Evolutionary conservation across 2,888 invertebrate species (phyloP).

Genomic region (Drosophila rubida): DNA sequence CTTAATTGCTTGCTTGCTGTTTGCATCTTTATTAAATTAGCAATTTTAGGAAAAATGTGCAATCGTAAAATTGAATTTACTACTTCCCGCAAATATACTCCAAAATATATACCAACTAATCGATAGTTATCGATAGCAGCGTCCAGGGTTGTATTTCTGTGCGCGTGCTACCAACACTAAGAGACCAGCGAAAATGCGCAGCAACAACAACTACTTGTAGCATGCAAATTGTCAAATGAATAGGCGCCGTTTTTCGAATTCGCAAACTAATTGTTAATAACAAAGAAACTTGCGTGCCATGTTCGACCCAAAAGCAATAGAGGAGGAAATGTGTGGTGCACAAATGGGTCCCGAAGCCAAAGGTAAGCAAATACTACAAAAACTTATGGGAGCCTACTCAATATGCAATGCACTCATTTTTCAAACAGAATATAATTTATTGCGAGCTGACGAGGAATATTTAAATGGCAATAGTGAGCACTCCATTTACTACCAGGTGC

Average conservation of each 20-base stretch:
- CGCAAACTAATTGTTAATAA: not conserved
- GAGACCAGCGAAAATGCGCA: not conserved
- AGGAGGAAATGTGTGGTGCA: conserved; percentile 16
- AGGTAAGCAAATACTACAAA: conserved; percentile 56
- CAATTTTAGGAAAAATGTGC: too few relatives aligned
- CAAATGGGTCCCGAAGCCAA: conserved; percentile 75
- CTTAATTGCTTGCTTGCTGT: too few relatives aligned
- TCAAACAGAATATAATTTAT: conserved; percentile 60
- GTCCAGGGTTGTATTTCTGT: conserved; percentile 25
- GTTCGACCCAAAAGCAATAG: conserved; percentile 21
- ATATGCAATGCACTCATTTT: not conserved
- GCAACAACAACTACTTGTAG: conserved; percentile 58
- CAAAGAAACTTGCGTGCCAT: conserved; percentile 11
- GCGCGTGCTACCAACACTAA: conserved; percentile 13
- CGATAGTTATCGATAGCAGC: conserved; percentile 21
- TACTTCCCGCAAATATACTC: too few relatives aligned
- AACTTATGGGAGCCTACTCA: too few relatives aligned
- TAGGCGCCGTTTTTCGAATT: conserved; percentile 36
- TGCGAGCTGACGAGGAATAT: conserved; percentile 80
- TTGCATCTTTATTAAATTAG: too few relatives aligned
- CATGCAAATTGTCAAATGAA: conserved; percentile 17
- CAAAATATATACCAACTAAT: conserved; percentile 5
- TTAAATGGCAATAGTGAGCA: conserved; percentile 65
- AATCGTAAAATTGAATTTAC: too few relatives aligned
- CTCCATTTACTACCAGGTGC: conserved; percentile 82